Evolutionary conservation across 2,888 invertebrate species (phyloP), one percentile per base, ranked within the genome.

Genomic region (Pollenia amentaria): DNA sequence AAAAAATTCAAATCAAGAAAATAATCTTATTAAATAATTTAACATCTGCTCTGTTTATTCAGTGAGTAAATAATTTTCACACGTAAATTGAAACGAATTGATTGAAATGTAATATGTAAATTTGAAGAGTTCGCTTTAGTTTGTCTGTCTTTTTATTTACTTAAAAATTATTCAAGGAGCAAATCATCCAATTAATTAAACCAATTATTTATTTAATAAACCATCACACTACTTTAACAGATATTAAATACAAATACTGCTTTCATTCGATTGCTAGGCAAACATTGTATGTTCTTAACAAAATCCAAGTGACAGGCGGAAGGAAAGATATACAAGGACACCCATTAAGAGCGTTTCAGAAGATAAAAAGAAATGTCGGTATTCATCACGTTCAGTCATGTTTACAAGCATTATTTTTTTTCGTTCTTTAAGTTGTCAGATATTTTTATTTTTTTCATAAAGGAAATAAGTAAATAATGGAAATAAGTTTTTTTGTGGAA

Each of bases 221-320:
- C 46, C 18, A n/a, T 53, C 38, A 16, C 64, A 72, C 57, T 75
- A 10, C 29, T 65, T 16, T 16, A 18, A 14, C 60, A 4, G 44
- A 21, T 51, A 11, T 40, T 46, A n/a, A 29, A 48, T 14, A 51
- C 18, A 16, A 46, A 21, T 12, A 60, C 46, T 73, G 21, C 55
- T 88, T 91, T 90, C 89, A 89, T 90, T 90, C 90, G 90, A 91
- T 90, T 91, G 89, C 91, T 89, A 90, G 89, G 89, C 90, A 91
- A 91, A 90, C 89, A 91, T 89, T 90, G 80, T 21, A 8, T 51
- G 38, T 80, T 55, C 57, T 18, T 3, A 29, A 29, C 29, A 29
- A 29, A 29, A 29, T 2, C 29, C 60, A 42, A 48, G 42, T 64
- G 18, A 11, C 57, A 72, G 57, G 40, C 29, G 29, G 3, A 29